Conservation (phyloP, 2,797 vertebrate species). For the Halcyon badia region DNA sequence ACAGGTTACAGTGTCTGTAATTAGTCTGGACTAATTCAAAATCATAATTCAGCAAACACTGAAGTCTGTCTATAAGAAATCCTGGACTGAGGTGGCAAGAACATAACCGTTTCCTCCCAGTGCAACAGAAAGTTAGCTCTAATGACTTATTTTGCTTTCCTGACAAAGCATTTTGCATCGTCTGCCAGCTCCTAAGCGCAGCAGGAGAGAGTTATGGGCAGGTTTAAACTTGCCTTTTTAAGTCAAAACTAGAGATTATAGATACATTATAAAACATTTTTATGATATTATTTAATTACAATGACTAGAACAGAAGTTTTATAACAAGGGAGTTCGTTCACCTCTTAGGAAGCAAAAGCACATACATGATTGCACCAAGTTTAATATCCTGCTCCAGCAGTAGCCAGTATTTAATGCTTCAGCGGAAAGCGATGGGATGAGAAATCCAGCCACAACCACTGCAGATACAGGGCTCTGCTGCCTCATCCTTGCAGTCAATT, state of each 20-base stretch:
- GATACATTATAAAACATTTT: background rate
- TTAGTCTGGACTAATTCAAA: background rate
- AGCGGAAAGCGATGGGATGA: constrained; percentile 10
- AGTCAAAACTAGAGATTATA: background rate
- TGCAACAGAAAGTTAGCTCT: background rate
- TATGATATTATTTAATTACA: background rate
- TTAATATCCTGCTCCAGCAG: constrained; percentile 49
- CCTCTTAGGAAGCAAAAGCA: background rate
- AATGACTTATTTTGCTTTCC: constrained; percentile 19
- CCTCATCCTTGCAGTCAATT: constrained; percentile 42
- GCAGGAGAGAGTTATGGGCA: background rate
- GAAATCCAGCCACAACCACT: constrained; percentile 9
- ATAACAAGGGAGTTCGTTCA: background rate
- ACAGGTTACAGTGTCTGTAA: background rate
- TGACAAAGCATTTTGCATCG: constrained; percentile 8
- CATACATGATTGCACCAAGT: background rate
- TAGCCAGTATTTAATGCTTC: background rate
- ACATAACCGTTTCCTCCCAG: background rate
- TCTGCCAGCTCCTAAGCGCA: background rate
- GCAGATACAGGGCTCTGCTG: constrained; percentile 4
- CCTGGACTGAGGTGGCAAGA: background rate
- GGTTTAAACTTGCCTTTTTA: constrained; percentile 7
- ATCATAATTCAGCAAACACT: background rate
- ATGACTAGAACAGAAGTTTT: background rate
- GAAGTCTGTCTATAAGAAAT: background rate